Evolutionary conservation across 2,113 vertebrate species (phyloP).

Genomic region (Lathamus discolor): DNA sequence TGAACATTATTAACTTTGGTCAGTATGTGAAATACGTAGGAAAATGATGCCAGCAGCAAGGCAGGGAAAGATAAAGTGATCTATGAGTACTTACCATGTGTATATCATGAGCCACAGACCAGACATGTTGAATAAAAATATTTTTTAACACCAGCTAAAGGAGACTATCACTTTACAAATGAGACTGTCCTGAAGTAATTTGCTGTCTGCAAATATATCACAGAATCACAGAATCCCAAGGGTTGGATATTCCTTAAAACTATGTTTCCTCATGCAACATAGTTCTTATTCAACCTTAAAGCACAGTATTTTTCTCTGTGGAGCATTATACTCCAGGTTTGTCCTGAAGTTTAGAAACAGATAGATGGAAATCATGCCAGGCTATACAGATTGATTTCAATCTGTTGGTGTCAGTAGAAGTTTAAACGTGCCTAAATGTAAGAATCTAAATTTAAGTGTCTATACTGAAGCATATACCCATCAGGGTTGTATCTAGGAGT

Average conservation of each 20-base stretch:
- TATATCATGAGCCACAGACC: background rate
- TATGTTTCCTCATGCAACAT: background rate
- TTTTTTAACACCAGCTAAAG: background rate
- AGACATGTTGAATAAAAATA: background rate
- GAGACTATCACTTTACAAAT: background rate
- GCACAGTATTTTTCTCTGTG: background rate
- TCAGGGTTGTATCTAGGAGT: background rate
- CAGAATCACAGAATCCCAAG: no score
- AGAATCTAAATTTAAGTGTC: background rate
- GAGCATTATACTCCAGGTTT: background rate
- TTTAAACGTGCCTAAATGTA: background rate
- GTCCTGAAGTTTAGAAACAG: background rate
- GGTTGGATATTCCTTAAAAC: no score
- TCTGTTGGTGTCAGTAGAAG: background rate
- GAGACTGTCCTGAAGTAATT: background rate
- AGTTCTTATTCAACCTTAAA: background rate
- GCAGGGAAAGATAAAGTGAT: background rate
- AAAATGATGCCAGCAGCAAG: background rate
- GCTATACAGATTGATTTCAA: background rate
- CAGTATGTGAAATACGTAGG: conserved; percentile 23
- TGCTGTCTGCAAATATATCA: background rate
- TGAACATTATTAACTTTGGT: conserved; percentile 9
- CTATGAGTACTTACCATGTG: background rate
- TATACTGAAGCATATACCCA: background rate
- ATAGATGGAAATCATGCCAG: background rate